Conservation (phyloP, 2,888 invertebrate genomes). For the Brachyptera putata region DNA sequence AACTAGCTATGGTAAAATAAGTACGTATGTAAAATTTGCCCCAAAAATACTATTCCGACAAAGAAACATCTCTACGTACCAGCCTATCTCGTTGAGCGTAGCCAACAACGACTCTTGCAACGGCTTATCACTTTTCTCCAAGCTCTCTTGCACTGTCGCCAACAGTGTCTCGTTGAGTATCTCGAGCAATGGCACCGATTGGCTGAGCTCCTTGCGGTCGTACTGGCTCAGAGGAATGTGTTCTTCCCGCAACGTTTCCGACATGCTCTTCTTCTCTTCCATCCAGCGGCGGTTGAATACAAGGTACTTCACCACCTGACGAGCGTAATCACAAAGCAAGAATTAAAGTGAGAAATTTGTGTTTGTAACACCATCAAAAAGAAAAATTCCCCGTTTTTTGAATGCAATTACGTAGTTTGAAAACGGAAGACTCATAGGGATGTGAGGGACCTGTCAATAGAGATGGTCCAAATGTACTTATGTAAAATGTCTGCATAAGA, state of each 20-base stretch:
- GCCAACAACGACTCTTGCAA: constrained; percentile 21
- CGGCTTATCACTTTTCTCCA: constrained; percentile 1
- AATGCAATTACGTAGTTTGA: too few species aligned
- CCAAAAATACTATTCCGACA: too few species aligned
- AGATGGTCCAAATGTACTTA: too few species aligned
- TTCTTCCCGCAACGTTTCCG: constrained; percentile 22
- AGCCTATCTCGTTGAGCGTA: constrained; percentile 26
- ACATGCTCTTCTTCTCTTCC: constrained; percentile 21
- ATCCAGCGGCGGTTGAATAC: constrained; percentile 27
- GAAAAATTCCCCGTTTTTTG: too few species aligned
- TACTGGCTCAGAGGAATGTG: constrained; percentile 28
- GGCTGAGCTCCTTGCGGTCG: constrained; percentile 22
- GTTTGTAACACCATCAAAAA: not conserved
- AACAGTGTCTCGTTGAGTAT: not conserved
- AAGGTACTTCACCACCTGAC: constrained; percentile 18
- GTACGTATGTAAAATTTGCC: too few species aligned
- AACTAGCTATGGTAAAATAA: too few species aligned
- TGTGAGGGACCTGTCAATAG: too few species aligned
- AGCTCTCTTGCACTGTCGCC: not conserved
- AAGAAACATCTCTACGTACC: too few species aligned
- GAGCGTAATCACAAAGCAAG: too few species aligned
- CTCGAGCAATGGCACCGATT: constrained; percentile 22
- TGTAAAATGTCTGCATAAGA: too few species aligned
- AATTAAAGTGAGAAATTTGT: not conserved
- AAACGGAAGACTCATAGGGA: too few species aligned